Percentiles rank a stretch among this genome's conserved stretches.
Conservation (phyloP, 2,113 vertebrate genomes). For the Limanda limanda region DNA sequence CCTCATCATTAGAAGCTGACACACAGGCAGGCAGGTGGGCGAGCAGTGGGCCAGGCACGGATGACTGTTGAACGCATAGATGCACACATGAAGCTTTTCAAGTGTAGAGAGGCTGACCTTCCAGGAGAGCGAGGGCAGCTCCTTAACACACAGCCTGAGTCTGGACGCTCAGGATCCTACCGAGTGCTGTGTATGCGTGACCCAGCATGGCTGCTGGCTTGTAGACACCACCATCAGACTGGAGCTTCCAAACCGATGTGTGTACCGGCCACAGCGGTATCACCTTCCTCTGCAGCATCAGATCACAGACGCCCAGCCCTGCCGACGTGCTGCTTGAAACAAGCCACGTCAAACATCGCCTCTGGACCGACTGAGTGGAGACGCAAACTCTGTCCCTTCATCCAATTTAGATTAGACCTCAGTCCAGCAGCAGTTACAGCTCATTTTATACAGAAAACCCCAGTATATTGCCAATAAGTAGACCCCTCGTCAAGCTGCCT, state of each 20-base stretch:
- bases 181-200: conserved; percentile 66
- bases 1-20: conserved; percentile 83
- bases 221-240: conserved; percentile 65
- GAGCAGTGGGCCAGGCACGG: conserved; percentile 67
- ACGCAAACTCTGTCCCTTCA: conserved; percentile 15
- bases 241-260: conserved; percentile 57
- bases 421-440: neutral
- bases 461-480: neutral
- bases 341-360: conserved; percentile 50
- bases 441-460: neutral
- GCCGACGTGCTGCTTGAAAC: conserved; percentile 51
- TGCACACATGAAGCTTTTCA: conserved; percentile 76
- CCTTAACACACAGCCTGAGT: conserved; percentile 75
- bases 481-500: neutral
- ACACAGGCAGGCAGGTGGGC: conserved; percentile 58
- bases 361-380: conserved; percentile 34
- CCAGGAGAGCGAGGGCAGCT: conserved; percentile 73
- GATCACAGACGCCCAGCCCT: conserved; percentile 42
- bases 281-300: conserved; percentile 52
- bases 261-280: conserved; percentile 59
- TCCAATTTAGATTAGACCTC: conserved; percentile 34
- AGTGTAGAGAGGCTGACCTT: conserved; percentile 78
- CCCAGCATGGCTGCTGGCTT: conserved; percentile 66
- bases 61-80: conserved; percentile 65
- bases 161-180: conserved; percentile 72